A percentile compares a stretch with the other conserved stretches of the same genome.
These are phyloP conservation scores for Helleia helle DNA, from an alignment of 2,888 invertebrate genomes.

Conservation along the genomic window DNA sequence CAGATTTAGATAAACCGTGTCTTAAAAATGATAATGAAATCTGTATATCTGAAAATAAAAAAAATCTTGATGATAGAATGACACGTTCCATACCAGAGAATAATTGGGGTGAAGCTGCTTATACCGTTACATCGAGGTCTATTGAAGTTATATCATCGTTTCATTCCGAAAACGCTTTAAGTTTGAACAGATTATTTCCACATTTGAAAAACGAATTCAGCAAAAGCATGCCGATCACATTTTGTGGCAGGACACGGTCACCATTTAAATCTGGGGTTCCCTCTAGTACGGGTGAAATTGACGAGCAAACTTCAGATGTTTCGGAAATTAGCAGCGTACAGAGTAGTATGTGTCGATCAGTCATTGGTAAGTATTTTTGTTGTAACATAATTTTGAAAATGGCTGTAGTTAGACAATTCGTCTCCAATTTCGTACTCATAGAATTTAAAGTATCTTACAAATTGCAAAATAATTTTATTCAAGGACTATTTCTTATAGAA, in stretches of 20 bases:
- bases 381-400: background rate
- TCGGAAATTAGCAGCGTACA: slow-evolving; percentile 73
- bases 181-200: slow-evolving; percentile 76
- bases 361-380: slow-evolving; percentile 46
- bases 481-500: too few relatives aligned
- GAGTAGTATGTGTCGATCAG: slow-evolving; percentile 73
- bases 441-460: too few relatives aligned
- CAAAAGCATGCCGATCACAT: slow-evolving; percentile 55
- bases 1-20: slow-evolving; percentile 82
- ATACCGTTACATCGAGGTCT: slow-evolving; percentile 73
- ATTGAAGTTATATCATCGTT: slow-evolving; percentile 75
- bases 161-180: slow-evolving; percentile 70
- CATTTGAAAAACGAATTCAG: slow-evolving; percentile 69
- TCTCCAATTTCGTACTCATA: too few relatives aligned
- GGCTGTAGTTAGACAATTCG: too few relatives aligned
- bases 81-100: slow-evolving; percentile 80
- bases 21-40: slow-evolving; percentile 40
- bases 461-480: too few relatives aligned
- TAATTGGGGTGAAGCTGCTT: slow-evolving; percentile 73
- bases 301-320: slow-evolving; percentile 65
- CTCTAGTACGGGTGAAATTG: slow-evolving; percentile 44
- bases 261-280: slow-evolving; percentile 34
- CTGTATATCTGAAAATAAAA: slow-evolving; percentile 24
- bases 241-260: slow-evolving; percentile 42
- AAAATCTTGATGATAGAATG: slow-evolving; percentile 68